Evolutionary conservation across 2,113 vertebrate genomes (phyloP).

Genomic region (Globicephala melas): DNA sequence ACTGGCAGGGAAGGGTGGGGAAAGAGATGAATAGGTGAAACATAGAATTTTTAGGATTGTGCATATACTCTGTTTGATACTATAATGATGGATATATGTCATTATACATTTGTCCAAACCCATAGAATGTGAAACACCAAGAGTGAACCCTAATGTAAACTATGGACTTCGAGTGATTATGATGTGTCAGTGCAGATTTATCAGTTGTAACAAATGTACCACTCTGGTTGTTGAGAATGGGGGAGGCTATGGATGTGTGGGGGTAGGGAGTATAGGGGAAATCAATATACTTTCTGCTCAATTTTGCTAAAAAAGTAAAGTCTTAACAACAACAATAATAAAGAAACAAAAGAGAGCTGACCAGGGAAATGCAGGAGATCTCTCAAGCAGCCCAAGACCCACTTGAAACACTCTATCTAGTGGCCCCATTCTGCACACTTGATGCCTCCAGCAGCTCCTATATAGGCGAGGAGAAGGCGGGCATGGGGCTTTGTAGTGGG

Average conservation of each 20-base stretch:
- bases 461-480: neutral
- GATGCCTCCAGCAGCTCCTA: neutral
- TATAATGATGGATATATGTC: neutral
- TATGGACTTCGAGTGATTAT: too few species aligned
- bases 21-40: neutral
- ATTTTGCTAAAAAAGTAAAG: neutral
- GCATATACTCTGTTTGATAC: neutral
- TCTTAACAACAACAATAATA: neutral
- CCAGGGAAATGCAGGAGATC: neutral
- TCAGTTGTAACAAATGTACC: too few species aligned
- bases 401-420: neutral
- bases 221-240: too few species aligned
- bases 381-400: neutral
- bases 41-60: neutral
- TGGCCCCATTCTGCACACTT: neutral
- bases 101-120: too few species aligned
- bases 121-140: too few species aligned
- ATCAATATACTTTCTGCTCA: too few species aligned
- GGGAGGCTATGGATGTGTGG: too few species aligned
- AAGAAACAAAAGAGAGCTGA: neutral
- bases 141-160: too few species aligned
- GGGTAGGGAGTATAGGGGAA: too few species aligned
- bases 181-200: too few species aligned
- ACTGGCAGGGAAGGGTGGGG: neutral
- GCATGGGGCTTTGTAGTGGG: neutral